phyloP scores from a whole-genome alignment of 1,140 invertebrate species.

The Sycobia sp. region DNA sequence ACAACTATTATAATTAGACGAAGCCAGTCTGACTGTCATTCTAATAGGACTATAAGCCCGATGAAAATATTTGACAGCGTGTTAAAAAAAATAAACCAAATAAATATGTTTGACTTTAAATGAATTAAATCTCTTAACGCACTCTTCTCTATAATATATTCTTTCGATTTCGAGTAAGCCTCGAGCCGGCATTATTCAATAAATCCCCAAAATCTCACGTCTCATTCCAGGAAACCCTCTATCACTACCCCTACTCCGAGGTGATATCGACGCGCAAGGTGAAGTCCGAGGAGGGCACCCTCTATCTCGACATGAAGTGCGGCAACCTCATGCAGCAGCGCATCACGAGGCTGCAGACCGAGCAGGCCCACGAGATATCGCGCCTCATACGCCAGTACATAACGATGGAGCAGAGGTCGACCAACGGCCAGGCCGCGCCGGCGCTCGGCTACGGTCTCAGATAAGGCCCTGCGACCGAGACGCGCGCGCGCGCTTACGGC shows the following conservation, averaged over 20 bases:
- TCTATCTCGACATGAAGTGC: slow-evolving; percentile 96
- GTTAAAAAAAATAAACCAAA: no score
- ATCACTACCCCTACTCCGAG: slow-evolving; percentile 91
- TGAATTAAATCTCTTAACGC: no score
- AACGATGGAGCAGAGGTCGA: slow-evolving; percentile 75
- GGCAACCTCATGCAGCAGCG: slow-evolving; percentile 95
- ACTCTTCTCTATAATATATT: no score
- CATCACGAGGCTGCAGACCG: slow-evolving; percentile 93
- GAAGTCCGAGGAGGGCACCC: slow-evolving; percentile 86
- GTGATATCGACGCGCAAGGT: slow-evolving; percentile 95
- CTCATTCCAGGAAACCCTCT: slow-evolving; percentile 81
- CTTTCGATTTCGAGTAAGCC: no score
- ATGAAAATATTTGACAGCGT: no score
- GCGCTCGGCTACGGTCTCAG: slow-evolving; percentile 53
- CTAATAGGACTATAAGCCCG: no score
- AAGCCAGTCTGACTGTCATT: no score
- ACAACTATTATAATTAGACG: no score
- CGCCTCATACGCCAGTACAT: slow-evolving; percentile 96
- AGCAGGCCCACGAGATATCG: slow-evolving; percentile 95
- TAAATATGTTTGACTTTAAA: no score
- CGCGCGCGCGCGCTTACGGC: no score
- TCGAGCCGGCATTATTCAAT: no score
- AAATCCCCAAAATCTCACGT: slow-evolving; percentile 14
- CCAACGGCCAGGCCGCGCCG: slow-evolving; percentile 48
- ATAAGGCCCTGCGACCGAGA: no score